Evolutionary conservation across 2,797 vertebrate genomes (phyloP).

Genomic region (Melanotaenia pygmaea): DNA sequence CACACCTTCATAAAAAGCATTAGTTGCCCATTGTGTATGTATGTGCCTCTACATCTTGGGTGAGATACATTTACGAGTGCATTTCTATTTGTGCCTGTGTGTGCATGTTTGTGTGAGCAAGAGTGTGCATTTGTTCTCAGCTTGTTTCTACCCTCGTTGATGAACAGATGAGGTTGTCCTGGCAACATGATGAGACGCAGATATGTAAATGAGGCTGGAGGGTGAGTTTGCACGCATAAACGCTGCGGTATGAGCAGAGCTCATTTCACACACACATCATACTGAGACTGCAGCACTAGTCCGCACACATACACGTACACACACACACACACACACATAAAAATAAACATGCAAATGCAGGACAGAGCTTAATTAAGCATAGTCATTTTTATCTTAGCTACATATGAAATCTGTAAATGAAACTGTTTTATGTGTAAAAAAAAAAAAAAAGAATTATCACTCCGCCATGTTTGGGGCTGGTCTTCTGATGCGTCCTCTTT

Average conservation of each 20-base stretch:
- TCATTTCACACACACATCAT: slow-evolving; percentile 77
- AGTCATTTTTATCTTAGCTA: slow-evolving; percentile 36
- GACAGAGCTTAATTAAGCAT: slow-evolving; percentile 25
- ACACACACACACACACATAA: slow-evolving; percentile 22
- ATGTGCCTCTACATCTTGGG: slow-evolving; percentile 30
- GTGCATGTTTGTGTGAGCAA: slow-evolving; percentile 24
- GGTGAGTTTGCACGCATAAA: slow-evolving; percentile 80
- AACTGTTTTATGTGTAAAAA: slow-evolving; percentile 9
- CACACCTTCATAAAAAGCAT: slow-evolving; percentile 62
- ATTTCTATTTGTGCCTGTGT: slow-evolving; percentile 39
- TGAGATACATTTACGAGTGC: slow-evolving; percentile 54
- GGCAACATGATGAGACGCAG: slow-evolving; percentile 94
- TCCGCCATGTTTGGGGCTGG: slow-evolving; percentile 22
- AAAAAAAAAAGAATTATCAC: slow-evolving; percentile 15
- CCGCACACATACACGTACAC: slow-evolving; percentile 51
- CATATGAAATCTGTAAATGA: slow-evolving; percentile 35
- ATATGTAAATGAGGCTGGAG: slow-evolving; percentile 92
- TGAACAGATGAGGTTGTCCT: slow-evolving; percentile 98
- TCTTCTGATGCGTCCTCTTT: slow-evolving; percentile 10
- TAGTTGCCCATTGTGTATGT: slow-evolving; percentile 50
- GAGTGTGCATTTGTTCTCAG: slow-evolving; percentile 69
- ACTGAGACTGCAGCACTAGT: slow-evolving; percentile 80
- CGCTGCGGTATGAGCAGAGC: slow-evolving; percentile 83
- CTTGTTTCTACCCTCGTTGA: slow-evolving; percentile 88
- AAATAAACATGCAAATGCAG: slow-evolving; percentile 26